phyloP scores from a whole-genome alignment of 1,140 invertebrate species.

The Lepidurus couesii region DNA sequence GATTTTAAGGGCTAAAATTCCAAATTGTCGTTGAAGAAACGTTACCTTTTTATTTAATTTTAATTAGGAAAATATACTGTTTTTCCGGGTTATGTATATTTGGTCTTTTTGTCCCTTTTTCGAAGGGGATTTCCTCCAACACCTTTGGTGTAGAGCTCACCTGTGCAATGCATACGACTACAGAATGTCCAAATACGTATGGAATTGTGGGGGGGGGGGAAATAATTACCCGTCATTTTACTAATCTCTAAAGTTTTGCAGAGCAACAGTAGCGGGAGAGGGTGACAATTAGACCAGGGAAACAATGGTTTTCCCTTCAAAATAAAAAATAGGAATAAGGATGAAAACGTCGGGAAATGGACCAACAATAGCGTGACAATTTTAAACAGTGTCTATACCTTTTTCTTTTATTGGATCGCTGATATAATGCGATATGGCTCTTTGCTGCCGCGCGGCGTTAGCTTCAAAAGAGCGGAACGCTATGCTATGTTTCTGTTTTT shows the following conservation, averaged over 20 bases:
- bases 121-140: background rate
- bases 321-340: background rate
- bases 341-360: too few species aligned
- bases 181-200: background rate
- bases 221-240: constrained; percentile 10
- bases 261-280: background rate
- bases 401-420: too few species aligned
- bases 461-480: too few species aligned
- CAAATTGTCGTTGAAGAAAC: background rate
- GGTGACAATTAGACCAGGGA: background rate
- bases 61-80: background rate
- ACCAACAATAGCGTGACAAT: too few species aligned
- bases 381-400: too few species aligned
- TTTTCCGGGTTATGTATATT: background rate
- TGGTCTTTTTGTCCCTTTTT: background rate
- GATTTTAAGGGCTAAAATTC: background rate
- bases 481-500: too few species aligned
- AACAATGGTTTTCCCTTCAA: background rate
- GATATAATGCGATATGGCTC: too few species aligned
- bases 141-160: background rate
- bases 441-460: too few species aligned
- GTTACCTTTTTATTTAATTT: background rate
- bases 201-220: background rate
- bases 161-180: background rate
- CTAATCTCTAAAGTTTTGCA: background rate